Percentiles rank a stretch among this genome's conserved stretches.
Evolutionary conservation across 2,888 invertebrate species (phyloP).

Genomic region (Ferrisia virgata): DNA sequence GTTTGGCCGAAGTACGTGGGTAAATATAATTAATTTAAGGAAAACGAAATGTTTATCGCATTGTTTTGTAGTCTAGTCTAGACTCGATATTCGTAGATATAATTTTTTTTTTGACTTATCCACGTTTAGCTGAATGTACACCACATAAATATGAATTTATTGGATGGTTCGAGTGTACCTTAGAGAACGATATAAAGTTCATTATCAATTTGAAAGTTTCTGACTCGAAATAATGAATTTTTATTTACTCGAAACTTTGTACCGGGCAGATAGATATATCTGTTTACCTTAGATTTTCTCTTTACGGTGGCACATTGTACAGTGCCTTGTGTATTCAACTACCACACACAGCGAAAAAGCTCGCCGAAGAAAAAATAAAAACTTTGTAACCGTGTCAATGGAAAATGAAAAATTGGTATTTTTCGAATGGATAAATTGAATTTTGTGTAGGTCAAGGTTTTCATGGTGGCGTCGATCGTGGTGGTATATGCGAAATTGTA

Average conservation of each 20-base stretch:
- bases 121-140: no score
- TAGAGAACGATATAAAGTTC: background rate
- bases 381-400: background rate
- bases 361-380: background rate
- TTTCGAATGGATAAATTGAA: background rate
- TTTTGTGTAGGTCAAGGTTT: background rate
- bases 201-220: background rate
- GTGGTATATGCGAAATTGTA: background rate
- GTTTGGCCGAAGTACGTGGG: no score
- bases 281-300: background rate
- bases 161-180: background rate
- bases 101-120: background rate
- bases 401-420: background rate
- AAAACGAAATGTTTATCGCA: background rate
- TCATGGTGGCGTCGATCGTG: no score
- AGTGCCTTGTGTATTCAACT: no score
- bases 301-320: background rate
- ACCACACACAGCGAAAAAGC: background rate
- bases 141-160: background rate
- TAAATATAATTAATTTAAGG: background rate
- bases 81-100: no score
- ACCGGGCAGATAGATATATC: background rate
- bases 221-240: background rate
- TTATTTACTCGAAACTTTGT: background rate
- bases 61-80: background rate